Evolutionary conservation across 2,888 invertebrate species (phyloP).

Genomic region (Heliothis peltigera): DNA sequence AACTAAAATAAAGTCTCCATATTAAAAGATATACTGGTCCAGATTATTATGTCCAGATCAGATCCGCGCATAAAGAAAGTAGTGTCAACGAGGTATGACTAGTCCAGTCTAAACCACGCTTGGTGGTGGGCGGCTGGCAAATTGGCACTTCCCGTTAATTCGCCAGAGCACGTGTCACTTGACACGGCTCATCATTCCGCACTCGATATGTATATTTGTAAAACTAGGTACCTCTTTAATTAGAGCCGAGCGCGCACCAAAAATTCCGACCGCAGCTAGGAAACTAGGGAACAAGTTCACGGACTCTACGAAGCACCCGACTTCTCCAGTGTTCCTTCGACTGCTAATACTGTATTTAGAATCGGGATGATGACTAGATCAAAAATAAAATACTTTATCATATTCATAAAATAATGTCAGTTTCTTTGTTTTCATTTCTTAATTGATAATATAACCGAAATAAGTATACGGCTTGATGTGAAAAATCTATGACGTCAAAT

Average conservation of each 20-base stretch:
- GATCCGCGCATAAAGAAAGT: conserved; percentile 52
- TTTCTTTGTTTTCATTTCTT: no score
- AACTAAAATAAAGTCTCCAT: not conserved
- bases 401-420: no score
- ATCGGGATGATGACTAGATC: no score
- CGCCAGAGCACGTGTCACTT: conserved; percentile 53
- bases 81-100: conserved; percentile 59
- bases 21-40: not conserved
- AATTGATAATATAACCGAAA: no score
- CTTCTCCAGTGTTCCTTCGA: no score
- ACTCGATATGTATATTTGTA: conserved; percentile 19
- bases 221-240: not conserved
- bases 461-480: no score
- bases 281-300: no score
- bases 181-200: conserved; percentile 34
- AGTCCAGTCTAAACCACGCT: conserved; percentile 49
- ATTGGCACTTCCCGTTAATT: conserved; percentile 75
- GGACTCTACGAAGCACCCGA: no score
- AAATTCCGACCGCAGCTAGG: no score
- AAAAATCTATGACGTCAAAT: no score
- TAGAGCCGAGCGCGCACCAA: not conserved
- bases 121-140: conserved; percentile 70
- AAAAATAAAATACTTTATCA: no score
- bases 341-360: no score
- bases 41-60: not conserved